A percentile compares a stretch with the other conserved stretches of the same genome.
Conservation (phyloP, 2,888 invertebrate genomes). For the Osedax frankpressi region DNA sequence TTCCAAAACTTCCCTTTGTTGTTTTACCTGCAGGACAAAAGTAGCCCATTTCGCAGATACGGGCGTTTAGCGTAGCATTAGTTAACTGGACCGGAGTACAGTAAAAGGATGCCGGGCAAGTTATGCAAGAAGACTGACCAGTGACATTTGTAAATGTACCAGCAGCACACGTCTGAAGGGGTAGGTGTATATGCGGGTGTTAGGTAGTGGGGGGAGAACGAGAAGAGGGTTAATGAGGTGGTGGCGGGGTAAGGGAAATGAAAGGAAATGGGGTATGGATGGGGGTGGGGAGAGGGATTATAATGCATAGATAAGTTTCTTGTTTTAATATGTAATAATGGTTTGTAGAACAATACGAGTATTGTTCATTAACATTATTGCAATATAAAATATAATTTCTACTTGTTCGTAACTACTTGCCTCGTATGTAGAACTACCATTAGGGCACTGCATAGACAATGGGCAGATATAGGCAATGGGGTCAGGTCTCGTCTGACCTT, state of each 20-base stretch:
- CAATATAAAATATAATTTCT: not conserved
- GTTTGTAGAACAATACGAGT: not conserved
- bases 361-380: not conserved
- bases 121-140: slow-evolving; percentile 34
- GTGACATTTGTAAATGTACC: slow-evolving; percentile 38
- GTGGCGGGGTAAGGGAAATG: too few relatives aligned
- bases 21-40: slow-evolving; percentile 37
- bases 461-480: slow-evolving; percentile 36
- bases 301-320: not conserved
- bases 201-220: too few relatives aligned
- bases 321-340: not conserved
- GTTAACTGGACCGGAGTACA: slow-evolving; percentile 37
- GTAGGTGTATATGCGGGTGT: not conserved
- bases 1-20: too few relatives aligned
- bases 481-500: slow-evolving; percentile 34
- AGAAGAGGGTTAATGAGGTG: not conserved
- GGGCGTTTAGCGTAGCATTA: slow-evolving; percentile 35
- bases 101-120: slow-evolving; percentile 38
- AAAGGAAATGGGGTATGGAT: not conserved
- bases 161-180: slow-evolving; percentile 31
- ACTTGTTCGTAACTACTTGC: slow-evolving; percentile 27
- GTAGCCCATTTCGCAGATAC: slow-evolving; percentile 37
- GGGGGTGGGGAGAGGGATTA: not conserved
- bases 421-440: slow-evolving; percentile 38
- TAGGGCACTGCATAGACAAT: slow-evolving; percentile 38